phyloP scores from a whole-genome alignment of 2,113 vertebrate species.

The Ceyx cyanopectus region DNA sequence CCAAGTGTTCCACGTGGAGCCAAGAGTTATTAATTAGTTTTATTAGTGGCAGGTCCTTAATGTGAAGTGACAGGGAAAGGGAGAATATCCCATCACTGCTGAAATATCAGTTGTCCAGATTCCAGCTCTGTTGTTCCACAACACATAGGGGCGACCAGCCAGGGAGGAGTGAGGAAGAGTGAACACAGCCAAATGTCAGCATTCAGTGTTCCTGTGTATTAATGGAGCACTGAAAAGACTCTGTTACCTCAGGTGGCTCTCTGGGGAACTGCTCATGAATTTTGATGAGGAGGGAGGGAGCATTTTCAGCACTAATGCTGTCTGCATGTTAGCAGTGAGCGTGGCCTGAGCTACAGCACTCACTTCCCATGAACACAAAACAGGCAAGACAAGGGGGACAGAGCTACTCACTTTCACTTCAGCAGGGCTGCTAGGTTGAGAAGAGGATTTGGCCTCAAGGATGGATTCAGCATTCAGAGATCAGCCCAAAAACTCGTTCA shows the following conservation, averaged over 20 bases:
- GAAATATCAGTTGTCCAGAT: conserved; percentile 81
- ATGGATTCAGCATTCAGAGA: conserved; percentile 35
- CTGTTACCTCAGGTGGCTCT: conserved; percentile 77
- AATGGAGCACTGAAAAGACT: conserved; percentile 71
- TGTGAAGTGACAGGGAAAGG: conserved; percentile 84
- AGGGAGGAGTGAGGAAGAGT: conserved; percentile 68
- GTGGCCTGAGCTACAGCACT: background rate
- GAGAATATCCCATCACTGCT: conserved; percentile 78
- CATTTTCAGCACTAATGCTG: conserved; percentile 20
- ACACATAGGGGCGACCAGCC: conserved; percentile 68
- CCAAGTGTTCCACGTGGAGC: conserved; percentile 83
- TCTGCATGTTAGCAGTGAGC: background rate
- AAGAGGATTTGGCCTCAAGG: background rate
- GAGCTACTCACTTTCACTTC: background rate
- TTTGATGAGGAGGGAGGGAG: conserved; percentile 72
- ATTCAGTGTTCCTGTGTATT: conserved; percentile 73
- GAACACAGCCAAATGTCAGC: conserved; percentile 66
- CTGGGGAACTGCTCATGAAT: conserved; percentile 54
- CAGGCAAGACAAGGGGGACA: background rate
- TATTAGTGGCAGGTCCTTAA: conserved; percentile 87
- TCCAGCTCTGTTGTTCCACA: conserved; percentile 74
- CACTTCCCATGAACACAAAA: conserved; percentile 17
- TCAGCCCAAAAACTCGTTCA: background rate
- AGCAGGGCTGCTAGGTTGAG: background rate
- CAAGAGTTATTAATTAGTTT: conserved; percentile 94